Evolutionary conservation across 2,888 invertebrate genomes (phyloP).

Genomic region (Cyrtodaria siliqua): DNA sequence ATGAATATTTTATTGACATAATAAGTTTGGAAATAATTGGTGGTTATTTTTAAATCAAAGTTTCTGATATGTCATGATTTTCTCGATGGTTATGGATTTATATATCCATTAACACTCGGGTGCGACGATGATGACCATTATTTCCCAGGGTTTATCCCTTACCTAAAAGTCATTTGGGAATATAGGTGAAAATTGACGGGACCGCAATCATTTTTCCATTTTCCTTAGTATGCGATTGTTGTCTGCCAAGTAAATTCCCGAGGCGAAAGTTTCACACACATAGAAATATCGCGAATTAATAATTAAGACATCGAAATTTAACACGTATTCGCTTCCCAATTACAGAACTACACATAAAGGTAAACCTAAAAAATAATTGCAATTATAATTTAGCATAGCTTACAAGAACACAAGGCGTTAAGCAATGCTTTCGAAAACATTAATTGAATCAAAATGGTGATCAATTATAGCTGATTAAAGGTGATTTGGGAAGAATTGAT

Average conservation of each 20-base stretch:
- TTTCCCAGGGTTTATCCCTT: conserved; percentile 31
- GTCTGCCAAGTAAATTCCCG: conserved; percentile 9
- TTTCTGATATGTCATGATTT: conserved; percentile 23
- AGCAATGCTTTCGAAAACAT: conserved; percentile 7
- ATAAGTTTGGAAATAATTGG: conserved; percentile 38
- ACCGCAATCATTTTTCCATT: conserved; percentile 5
- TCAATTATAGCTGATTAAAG: conserved; percentile 58
- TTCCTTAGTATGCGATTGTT: conserved; percentile 25
- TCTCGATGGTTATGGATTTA: conserved; percentile 37
- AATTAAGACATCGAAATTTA: conserved; percentile 22
- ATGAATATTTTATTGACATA: conserved; percentile 53
- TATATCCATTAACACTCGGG: conserved; percentile 42
- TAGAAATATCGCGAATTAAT: conserved; percentile 16
- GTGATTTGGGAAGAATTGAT: conserved; percentile 47
- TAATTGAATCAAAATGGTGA: conserved; percentile 51
- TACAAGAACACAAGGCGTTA: not conserved
- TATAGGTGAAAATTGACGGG: conserved; percentile 37
- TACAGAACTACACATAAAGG: not conserved
- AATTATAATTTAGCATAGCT: conserved; percentile 4
- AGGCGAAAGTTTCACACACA: conserved; percentile 1
- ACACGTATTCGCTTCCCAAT: not conserved
- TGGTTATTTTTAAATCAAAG: conserved; percentile 16
- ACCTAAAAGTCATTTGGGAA: not conserved
- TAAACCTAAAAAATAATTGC: conserved; percentile 8
- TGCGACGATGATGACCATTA: conserved; percentile 26